Base-by-base conservation (phyloP, 2,888 invertebrate genomes). In the Polydrusus cervinus region DNA sequence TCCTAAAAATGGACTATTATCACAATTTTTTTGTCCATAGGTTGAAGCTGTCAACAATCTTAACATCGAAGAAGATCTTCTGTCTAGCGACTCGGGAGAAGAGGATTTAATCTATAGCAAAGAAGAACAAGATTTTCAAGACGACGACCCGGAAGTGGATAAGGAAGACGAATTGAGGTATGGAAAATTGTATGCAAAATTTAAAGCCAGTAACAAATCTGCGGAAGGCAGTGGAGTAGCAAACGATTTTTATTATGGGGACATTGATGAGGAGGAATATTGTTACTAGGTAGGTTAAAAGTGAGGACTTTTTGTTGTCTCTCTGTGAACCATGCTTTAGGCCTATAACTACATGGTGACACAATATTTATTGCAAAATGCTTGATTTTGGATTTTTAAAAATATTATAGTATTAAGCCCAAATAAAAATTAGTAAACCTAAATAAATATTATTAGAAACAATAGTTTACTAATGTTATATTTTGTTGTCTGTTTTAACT, bases 131-230 rank as follows among this genome's bases (percentile, higher is more conserved):
- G 72, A 76, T 30, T 72, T 71, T 43, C 76, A 76, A 55, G 77
- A 75, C n/a, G 16, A 40, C 20, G 87, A 87, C 76, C 85, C 85
- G 76, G 87, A 87, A 81, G 80, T 88, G 34, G 88, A 89, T 82
- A 86, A 84, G 69, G 82, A 82, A 62, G 92, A 93, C 83, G 90
- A 90, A 0, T 88, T 90, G 71, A 86, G 89, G 3, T 92, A 91
- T 81, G 93, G 93, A 0, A 88, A 88, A 74, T 89, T 90, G 11
- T 94, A 93, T 80, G 93, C 93, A 0, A 90, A 89, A 75, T 94
- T 93, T 81, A 93, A 92, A 84, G 90, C 91, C 0, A 89, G 85
- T 74, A 85, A 87, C 49, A 84, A 84, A 51, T 80, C 85, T 75
- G 79, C 85, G 11, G 81, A 81, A 30, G 77, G 78, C 20, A 71